phyloP scores from a whole-genome alignment of 2,113 vertebrate genomes.

The Gila orcuttii region DNA sequence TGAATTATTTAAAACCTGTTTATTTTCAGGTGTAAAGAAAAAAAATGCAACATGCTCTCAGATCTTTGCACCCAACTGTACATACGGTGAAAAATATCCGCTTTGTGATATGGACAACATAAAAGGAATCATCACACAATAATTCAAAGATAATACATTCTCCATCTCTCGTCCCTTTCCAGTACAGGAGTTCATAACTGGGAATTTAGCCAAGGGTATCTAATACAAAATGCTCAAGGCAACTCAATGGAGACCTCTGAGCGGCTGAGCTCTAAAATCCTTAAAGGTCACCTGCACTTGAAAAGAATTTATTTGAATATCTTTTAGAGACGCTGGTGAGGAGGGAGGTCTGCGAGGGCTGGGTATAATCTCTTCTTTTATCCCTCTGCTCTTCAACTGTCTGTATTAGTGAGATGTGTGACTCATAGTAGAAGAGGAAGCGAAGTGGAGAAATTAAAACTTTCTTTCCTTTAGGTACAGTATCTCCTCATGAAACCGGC shows the following conservation, averaged over 20 bases:
- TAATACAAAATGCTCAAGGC: not conserved
- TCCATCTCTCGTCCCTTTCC: not conserved
- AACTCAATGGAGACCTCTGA: conserved; percentile 22
- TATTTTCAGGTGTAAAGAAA: not conserved
- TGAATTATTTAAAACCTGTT: not conserved
- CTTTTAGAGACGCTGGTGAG: conserved; percentile 23
- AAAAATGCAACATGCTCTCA: not conserved
- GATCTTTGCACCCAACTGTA: not conserved
- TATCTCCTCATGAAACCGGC: not conserved
- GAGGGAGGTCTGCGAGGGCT: conserved; percentile 32
- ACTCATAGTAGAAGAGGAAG: conserved; percentile 18
- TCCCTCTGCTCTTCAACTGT: conserved; percentile 14
- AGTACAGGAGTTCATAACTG: conserved; percentile 40
- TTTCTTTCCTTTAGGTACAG: not conserved
- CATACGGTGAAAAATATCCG: not conserved
- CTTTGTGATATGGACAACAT: not conserved
- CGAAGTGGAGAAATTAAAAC: not conserved
- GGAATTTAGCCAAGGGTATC: conserved; percentile 41
- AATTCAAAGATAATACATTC: conserved; percentile 29
- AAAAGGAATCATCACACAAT: conserved; percentile 20
- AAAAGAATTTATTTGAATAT: conserved; percentile 58
- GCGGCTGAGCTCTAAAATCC: conserved; percentile 26
- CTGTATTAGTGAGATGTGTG: conserved; percentile 31
- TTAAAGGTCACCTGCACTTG: conserved; percentile 66
- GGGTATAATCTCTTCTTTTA: conserved; percentile 54